These are phyloP conservation scores for Luidia sarsii DNA, from an alignment of 53 echinoderm and acorn worm genomes.

Conservation along the genomic window DNA sequence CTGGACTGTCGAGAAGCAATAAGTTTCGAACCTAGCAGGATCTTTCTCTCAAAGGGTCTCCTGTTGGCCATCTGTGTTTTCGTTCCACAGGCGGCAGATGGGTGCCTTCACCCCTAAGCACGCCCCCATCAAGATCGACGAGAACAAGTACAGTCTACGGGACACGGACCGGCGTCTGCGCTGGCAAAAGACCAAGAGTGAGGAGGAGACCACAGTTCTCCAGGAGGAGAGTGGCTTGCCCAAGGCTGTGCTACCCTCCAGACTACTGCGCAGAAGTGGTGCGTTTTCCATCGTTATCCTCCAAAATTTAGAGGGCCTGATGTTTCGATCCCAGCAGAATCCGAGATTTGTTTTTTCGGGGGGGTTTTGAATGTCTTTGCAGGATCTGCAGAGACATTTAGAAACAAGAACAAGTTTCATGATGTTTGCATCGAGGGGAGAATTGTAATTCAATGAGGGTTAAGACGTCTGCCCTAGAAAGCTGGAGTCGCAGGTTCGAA, in stretches of 20 bases:
- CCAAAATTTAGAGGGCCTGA: too few relatives aligned
- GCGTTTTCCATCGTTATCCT: background rate
- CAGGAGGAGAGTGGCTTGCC: conserved; percentile 15
- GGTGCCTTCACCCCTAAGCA: conserved; percentile 85
- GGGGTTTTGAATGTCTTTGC: background rate
- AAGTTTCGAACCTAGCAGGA: too few relatives aligned
- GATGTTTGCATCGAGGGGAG: too few relatives aligned
- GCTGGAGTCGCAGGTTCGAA: too few relatives aligned
- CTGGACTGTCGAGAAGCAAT: too few relatives aligned
- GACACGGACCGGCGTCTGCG: conserved; percentile 90
- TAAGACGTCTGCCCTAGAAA: too few relatives aligned
- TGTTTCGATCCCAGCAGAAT: too few relatives aligned
- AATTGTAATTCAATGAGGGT: too few relatives aligned
- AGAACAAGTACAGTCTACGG: conserved; percentile 87
- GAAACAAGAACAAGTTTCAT: too few relatives aligned
- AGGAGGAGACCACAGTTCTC: conserved; percentile 6
- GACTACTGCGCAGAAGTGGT: conserved; percentile 43
- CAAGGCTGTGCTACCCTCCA: conserved; percentile 9
- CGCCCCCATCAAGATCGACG: conserved; percentile 56
- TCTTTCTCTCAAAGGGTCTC: too few relatives aligned
- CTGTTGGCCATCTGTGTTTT: too few relatives aligned
- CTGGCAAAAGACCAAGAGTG: conserved; percentile 74
- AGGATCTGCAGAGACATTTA: background rate
- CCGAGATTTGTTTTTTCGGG: too few relatives aligned
- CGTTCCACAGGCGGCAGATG: conserved; percentile 80